Base-by-base conservation (phyloP, 2,888 invertebrate genomes). In the Drosophila paranaensis region DNA sequence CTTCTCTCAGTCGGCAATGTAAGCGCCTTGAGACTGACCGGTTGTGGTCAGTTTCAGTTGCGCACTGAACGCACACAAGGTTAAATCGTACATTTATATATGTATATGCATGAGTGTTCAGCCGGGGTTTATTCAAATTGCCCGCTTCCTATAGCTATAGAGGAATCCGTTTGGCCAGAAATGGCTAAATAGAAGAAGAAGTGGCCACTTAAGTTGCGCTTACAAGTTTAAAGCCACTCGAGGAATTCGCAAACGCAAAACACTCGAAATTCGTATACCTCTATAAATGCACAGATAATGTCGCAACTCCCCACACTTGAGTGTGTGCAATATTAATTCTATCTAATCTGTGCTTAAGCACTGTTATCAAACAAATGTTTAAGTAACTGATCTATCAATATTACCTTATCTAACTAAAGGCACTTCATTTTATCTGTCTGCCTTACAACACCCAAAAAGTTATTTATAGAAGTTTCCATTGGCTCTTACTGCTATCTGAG, bases 11-110 rank as follows among this genome's bases (percentile, higher is more conserved):
- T 33, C 57, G 66, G 50, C 71, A 60, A 74, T 81, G 84, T 84
- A 82, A 84, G 54, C 62, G 68, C 88, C 88, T 75, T 85, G 82
- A 77, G 64, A 64, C 50, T 71, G 88, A 85, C 85, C 88, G 83
- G 82, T 88, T 84, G 83, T 77, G 88, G 77, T 73, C 88, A 86
- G 64, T 77, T 71, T 68, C 71, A 64, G 64, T 64, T 70, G 62
- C 58, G 71, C 86, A 79, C 80, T 85, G 76, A 71, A 79, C 65
- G 62, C 45, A 54, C 46, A 58, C 85, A 88, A 83, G 88, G 83
- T 75, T 79, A 71, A 37, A 61, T 51, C 33, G 16, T 35, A 14
- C 46, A 14, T 46, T 3, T 25, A 8, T 13, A 45, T 1, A 13
- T 45, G 6, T 25, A 13, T 6, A 25, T n/a, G 45, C 54, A 57